Conservation (phyloP, 2,113 vertebrate species). For the Gallinago paraguaiae region DNA sequence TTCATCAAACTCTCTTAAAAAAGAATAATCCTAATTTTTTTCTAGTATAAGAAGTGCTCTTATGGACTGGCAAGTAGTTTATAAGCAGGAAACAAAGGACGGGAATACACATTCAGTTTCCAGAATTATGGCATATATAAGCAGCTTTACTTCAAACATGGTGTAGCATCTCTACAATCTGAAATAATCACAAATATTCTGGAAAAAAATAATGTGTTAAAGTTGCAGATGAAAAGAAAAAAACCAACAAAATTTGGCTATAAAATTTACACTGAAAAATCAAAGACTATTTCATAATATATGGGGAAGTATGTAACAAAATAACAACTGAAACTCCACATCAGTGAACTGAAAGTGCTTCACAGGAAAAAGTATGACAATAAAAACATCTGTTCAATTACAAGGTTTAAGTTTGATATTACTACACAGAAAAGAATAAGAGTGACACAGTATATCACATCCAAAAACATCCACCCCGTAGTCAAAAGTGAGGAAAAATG, state of each 20-base stretch:
- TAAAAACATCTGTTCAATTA: neutral
- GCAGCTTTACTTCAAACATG: neutral
- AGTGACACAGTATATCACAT: neutral
- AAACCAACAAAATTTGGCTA: neutral
- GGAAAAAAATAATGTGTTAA: accelerated
- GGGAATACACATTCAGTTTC: neutral
- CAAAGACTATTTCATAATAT: neutral
- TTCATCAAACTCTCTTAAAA: neutral
- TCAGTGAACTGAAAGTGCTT: neutral
- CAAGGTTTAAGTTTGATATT: neutral
- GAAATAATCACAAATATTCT: neutral
- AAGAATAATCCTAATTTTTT: neutral
- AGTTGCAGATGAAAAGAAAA: neutral
- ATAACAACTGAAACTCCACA: neutral
- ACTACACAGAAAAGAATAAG: neutral
- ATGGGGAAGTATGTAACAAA: neutral
- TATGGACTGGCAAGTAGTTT: neutral
- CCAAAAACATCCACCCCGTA: neutral
- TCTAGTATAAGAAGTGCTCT: neutral
- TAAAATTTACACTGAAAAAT: neutral
- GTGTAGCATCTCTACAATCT: neutral
- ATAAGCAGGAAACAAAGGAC: neutral
- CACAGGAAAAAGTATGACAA: neutral
- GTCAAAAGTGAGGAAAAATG: neutral
- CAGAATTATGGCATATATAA: neutral